Evolutionary conservation across 1,140 invertebrate species (phyloP).

Genomic region (Mercenaria mercenaria): DNA sequence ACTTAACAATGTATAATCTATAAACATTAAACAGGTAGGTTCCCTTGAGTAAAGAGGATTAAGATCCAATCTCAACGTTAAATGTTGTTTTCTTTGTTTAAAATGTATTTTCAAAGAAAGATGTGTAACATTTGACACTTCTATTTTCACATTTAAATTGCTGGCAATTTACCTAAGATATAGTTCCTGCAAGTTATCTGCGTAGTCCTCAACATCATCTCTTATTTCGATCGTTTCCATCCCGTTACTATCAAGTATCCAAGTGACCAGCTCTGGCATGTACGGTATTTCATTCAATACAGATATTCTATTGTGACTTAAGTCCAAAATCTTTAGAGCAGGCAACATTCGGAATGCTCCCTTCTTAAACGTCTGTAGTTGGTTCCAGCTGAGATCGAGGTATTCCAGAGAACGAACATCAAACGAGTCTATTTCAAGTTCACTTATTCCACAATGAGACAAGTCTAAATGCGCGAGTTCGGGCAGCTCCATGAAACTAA

Average conservation of each 20-base stretch:
- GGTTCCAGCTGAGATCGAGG: conserved; percentile 59
- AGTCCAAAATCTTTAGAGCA: conserved; percentile 11
- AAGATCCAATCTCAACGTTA: too few species aligned
- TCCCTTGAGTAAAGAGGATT: too few species aligned
- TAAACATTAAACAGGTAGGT: too few species aligned
- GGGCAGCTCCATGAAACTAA: conserved; percentile 40
- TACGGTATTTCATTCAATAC: conserved; percentile 24
- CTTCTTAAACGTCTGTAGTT: not conserved
- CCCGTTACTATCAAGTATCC: conserved; percentile 22
- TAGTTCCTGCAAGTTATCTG: conserved; percentile 36
- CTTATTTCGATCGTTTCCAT: not conserved
- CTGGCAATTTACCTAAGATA: conserved; percentile 52
- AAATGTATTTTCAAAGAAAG: too few species aligned
- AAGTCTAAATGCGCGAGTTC: conserved; percentile 33
- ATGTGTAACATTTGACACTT: too few species aligned
- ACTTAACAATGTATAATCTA: too few species aligned
- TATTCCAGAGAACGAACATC: conserved; percentile 30
- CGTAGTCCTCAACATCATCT: not conserved
- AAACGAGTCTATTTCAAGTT: not conserved
- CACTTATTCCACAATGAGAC: conserved; percentile 27
- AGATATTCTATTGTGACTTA: conserved; percentile 46
- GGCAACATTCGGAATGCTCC: conserved; percentile 31
- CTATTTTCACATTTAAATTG: too few species aligned
- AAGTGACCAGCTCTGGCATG: conserved; percentile 46
- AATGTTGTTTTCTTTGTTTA: too few species aligned